Base-by-base conservation (phyloP, 2,888 invertebrate genomes). In the Rhimphoctona megacephalus region DNA sequence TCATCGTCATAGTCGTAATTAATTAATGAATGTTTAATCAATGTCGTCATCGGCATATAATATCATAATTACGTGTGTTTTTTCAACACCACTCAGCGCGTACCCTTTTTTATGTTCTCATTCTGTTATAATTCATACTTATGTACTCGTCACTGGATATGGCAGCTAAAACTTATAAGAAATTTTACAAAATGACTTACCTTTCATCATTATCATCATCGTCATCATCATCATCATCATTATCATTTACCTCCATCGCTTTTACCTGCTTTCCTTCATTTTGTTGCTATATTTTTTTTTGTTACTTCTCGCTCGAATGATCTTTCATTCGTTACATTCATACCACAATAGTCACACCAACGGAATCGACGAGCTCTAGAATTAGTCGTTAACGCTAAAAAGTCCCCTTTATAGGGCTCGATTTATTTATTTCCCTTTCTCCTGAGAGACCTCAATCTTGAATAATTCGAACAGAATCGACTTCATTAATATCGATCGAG, bases 151-250 rank as follows among this genome's bases (percentile, higher is more conserved):
- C 89, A 92, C 90, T 92, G 92, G 92, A 93, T 93, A 93, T 93
- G 93, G 92, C 94, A 93, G 92, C 94, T 94, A 94, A 91, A 94
- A 94, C 93, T 93, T 92, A 94, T 94, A 92, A 92, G 92, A 94
- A 90, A 93, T 92, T 90, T 94, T 94, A 94, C 92, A 94, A 94
- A 94, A 94, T 93, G 92, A 92, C 93, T 92, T 91, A 91, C 89
- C 90, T 89, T 91, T 92, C 90, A 89, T 91, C 85, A 85, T 87
- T 7, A 39, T 39, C 74, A 69, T 64, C 70, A 64, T 79, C 78
- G n/a, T 52, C 6, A 25, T 30, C 30, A 57, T 25, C 52, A 49
- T 85, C 74, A 57, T 30, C 30, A 57, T 25, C 52, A 49, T 85
- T 69, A 57, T 57, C 73, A 66, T 83, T 1, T 14, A 30, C 90